Percentiles rank a stretch among this genome's conserved stretches.
Conservation (phyloP, 2,113 vertebrate genomes). For the Porphyrio hochstetteri region DNA sequence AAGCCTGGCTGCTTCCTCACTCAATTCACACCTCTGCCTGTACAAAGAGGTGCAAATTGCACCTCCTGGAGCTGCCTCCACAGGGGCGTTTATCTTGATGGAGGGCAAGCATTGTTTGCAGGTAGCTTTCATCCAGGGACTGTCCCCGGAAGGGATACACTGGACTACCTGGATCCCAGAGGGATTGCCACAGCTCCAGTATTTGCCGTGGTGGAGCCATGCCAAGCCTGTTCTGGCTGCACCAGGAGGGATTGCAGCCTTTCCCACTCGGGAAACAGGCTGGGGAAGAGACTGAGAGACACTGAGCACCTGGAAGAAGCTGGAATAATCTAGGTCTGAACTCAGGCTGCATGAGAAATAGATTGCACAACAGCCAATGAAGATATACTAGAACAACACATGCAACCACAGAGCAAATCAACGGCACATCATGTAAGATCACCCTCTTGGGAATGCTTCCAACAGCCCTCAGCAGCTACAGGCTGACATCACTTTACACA, state of each 20-base stretch:
- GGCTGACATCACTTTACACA: not conserved
- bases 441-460: not conserved
- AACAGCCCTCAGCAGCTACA: not conserved
- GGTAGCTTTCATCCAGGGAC: not conserved
- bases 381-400: not conserved
- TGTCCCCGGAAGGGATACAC: not conserved
- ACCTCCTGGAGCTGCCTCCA: not conserved
- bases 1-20: not conserved
- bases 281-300: not conserved
- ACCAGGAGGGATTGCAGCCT: not conserved
- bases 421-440: rapidly evolving
- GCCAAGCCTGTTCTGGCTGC: not conserved
- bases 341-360: not conserved
- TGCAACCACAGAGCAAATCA: not conserved
- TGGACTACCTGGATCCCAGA: rapidly evolving
- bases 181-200: not conserved
- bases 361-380: not conserved
- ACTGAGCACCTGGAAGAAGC: not conserved
- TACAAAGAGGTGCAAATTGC: not conserved
- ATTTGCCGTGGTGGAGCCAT: not conserved
- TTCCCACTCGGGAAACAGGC: not conserved
- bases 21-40: not conserved
- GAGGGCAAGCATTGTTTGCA: not conserved
- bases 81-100: not conserved
- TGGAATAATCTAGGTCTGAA: not conserved